Evolutionary conservation across 2,113 vertebrate genomes (phyloP).

Genomic region (Ardeotis arabs): DNA sequence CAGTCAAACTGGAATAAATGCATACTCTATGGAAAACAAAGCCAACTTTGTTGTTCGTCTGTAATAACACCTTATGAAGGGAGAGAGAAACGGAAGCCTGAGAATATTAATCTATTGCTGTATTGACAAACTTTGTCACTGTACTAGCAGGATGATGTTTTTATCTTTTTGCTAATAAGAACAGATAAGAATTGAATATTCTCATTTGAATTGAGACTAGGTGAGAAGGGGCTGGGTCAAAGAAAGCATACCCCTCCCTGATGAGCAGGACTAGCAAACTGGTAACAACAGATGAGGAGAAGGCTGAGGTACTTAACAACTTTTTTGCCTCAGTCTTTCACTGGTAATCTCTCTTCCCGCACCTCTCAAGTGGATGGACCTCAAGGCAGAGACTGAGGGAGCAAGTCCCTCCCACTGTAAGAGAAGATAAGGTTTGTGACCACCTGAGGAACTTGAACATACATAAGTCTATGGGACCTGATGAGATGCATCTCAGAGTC

Average conservation of each 20-base stretch:
- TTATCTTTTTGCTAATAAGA: neutral
- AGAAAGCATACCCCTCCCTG: rapidly evolving
- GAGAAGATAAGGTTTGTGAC: no score
- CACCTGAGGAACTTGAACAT: no score
- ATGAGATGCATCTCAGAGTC: no score
- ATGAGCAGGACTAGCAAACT: neutral
- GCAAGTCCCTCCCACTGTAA: no score
- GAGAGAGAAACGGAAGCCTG: neutral
- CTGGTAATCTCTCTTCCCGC: neutral
- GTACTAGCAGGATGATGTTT: neutral
- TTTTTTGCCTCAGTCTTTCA: neutral
- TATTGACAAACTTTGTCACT: neutral
- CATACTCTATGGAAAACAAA: neutral
- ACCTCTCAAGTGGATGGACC: no score
- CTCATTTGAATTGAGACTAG: neutral
- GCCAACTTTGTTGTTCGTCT: neutral
- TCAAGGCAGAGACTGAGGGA: no score
- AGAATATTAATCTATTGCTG: neutral
- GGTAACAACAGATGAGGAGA: neutral
- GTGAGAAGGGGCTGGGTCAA: neutral
- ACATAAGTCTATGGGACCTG: no score
- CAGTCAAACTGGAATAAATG: neutral
- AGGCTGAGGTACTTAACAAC: neutral
- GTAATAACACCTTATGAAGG: neutral
- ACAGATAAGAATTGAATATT: neutral